These are phyloP conservation scores for Cassiopea andromeda DNA, from an alignment of 30 jellyfish, hydroid and myxozoan genomes.

Conservation along the genomic window DNA sequence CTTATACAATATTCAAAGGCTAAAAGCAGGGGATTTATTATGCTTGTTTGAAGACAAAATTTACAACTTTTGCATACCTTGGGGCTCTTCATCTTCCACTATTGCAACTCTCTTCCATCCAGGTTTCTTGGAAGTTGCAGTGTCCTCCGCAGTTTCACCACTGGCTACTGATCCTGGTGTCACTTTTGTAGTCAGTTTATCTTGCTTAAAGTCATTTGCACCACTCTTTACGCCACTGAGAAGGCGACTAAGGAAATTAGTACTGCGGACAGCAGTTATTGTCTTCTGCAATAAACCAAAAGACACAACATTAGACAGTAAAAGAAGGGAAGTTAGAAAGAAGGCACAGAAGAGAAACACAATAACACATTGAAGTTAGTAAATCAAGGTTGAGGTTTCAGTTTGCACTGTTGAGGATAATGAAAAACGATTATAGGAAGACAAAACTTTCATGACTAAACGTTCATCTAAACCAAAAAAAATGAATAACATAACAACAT, in stretches of 20 bases:
- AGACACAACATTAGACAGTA: neutral
- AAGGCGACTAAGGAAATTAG: slow-evolving; percentile 95
- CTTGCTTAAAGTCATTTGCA: slow-evolving; percentile 59
- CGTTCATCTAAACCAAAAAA: no score
- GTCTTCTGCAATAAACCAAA: slow-evolving; percentile 70
- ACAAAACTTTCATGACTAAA: no score
- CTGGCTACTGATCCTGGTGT: slow-evolving; percentile 52
- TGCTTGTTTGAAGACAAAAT: no score
- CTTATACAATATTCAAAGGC: no score
- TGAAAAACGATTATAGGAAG: no score
- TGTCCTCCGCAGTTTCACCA: slow-evolving; percentile 57
- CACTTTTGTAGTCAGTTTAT: slow-evolving; percentile 66
- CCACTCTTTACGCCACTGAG: slow-evolving; percentile 86
- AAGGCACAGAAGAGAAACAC: no score
- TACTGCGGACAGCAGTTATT: slow-evolving; percentile 97
- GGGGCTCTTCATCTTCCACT: slow-evolving; percentile 86
- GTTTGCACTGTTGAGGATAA: no score
- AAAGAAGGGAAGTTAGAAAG: neutral
- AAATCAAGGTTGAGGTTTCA: no score
- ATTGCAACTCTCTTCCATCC: slow-evolving; percentile 94
- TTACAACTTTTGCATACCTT: slow-evolving; percentile 56
- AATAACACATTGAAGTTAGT: no score
- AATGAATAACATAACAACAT: neutral
- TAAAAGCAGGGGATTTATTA: no score
- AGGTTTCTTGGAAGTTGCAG: slow-evolving; percentile 72